These are phyloP conservation scores for Botia almorhae DNA, from an alignment of 2,797 vertebrate species.

Conservation along the genomic window DNA sequence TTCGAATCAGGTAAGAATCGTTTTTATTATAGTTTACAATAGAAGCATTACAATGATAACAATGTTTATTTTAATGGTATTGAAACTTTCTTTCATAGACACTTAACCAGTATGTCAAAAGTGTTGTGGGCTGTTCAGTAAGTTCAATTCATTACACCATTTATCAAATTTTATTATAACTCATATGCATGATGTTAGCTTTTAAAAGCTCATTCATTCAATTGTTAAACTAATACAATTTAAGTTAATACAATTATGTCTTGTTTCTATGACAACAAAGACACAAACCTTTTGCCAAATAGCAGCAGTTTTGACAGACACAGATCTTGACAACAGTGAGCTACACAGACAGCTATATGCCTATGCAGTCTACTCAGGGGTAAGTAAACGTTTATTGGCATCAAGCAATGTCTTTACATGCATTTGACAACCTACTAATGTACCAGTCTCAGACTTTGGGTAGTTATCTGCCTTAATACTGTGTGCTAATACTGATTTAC, in stretches of 20 bases:
- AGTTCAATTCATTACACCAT: slow-evolving; percentile 3
- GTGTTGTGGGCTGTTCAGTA: slow-evolving; percentile 15
- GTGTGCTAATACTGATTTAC: background rate
- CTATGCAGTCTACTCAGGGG: background rate
- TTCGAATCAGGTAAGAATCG: background rate
- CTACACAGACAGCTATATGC: background rate
- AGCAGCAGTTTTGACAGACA: background rate
- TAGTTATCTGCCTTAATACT: background rate
- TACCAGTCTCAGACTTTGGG: background rate
- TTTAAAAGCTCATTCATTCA: background rate
- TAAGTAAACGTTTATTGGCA: slow-evolving; percentile 17
- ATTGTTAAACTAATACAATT: no score
- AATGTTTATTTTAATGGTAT: background rate
- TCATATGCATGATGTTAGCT: background rate
- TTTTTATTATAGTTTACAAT: background rate
- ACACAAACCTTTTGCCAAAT: background rate
- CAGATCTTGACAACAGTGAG: fast-evolving
- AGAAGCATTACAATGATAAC: background rate
- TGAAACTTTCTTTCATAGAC: slow-evolving; percentile 1
- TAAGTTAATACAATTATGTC: background rate
- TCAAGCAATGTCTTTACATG: background rate
- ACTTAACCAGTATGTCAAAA: background rate
- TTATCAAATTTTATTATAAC: background rate
- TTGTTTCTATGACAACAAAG: slow-evolving; percentile 14
- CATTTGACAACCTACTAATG: background rate